Base-by-base conservation (phyloP, 2,113 vertebrate species). In the Paramisgurnus dabryanus region DNA sequence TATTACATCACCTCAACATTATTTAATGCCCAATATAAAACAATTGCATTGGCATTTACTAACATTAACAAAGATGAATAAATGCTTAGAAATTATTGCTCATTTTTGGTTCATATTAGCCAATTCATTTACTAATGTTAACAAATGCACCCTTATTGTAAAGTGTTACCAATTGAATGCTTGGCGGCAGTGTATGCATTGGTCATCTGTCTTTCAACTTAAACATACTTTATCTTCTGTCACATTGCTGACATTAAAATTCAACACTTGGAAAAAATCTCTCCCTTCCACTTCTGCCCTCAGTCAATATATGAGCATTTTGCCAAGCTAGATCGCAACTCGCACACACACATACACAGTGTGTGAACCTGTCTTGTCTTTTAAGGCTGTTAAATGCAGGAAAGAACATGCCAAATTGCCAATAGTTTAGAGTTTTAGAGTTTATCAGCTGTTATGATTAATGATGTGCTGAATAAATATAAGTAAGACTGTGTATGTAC, bases 401-500 rank as follows among this genome's bases (percentile, higher is more conserved):
- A 55, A 72, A 72, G 5, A 58, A 18, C 7, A 6, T 58, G 11
- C 13, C n/a, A n/a, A n/a, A n/a, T n/a, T n/a, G n/a, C n/a, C 11
- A 12, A 11, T 61, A 22, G 40, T 41, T 50, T 17, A 41, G 40
- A 77, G 75, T 55, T 67, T 55, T 53, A 66, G 27, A 9, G 15
- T 55, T 77, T 66, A 74, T 58, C 40, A 74, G 57, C 53, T 72
- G 69, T 77, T 66, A 12, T 61, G 57, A 74, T 74, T 74, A 43
- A 61, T 74, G 57, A 45, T 22, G 70, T 60, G 55, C 71, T 73
- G 71, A 73, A 22, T 22, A 22, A 22, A 22, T 22, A 22, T 58
- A 0, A 43, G 53, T 41, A 50, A 73, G 70, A n/a, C 22, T 45
- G 55, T 6, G 40, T 3, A 1, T 60, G 71, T 57, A 27, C 27